These are phyloP conservation scores for Gila orcuttii DNA, from an alignment of 2,113 vertebrate genomes.

Conservation along the genomic window DNA sequence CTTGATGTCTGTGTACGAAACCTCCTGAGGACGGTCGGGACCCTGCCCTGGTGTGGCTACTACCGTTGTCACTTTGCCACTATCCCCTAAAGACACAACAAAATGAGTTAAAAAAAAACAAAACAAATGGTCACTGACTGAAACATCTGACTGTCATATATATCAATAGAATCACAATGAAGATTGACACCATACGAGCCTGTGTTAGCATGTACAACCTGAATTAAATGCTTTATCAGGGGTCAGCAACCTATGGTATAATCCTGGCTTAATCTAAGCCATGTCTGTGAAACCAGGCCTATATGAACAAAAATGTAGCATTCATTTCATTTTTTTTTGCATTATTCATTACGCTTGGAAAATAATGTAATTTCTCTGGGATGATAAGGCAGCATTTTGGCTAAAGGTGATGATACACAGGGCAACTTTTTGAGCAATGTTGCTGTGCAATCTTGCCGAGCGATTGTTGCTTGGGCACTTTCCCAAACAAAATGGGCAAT, in stretches of 20 bases:
- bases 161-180: neutral
- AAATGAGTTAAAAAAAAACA: neutral
- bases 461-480: no score
- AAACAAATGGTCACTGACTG: neutral
- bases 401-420: no score
- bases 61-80: slow-evolving; percentile 90
- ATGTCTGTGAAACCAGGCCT: no score
- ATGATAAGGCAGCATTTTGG: neutral
- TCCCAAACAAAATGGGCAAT: no score
- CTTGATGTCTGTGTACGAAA: slow-evolving; percentile 93
- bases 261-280: no score
- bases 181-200: neutral
- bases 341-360: neutral
- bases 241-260: no score
- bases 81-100: slow-evolving; percentile 78
- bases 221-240: neutral
- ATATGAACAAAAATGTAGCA: neutral
- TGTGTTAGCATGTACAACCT: neutral
- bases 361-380: neutral
- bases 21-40: slow-evolving; percentile 89
- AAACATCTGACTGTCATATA: neutral
- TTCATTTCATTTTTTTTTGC: neutral
- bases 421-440: no score
- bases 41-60: slow-evolving; percentile 91
- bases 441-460: no score